Percentiles rank a stretch among this genome's conserved stretches.
These are phyloP conservation scores for Reticulitermes lucifugus DNA, from an alignment of 2,888 invertebrate species.

Conservation along the genomic window DNA sequence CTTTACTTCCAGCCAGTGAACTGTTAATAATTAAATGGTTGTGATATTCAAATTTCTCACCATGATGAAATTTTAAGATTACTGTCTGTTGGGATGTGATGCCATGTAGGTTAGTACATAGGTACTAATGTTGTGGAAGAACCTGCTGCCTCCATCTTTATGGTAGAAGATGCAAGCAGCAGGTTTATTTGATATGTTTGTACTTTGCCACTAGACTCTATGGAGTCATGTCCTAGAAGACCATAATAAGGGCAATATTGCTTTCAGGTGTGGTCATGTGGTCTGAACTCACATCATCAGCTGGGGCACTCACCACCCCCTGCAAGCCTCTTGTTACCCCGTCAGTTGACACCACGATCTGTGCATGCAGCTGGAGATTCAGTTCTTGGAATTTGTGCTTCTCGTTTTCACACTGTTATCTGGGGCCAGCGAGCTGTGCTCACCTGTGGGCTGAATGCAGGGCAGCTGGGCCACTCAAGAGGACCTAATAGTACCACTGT, in stretches of 20 bases:
- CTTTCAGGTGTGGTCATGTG: slow-evolving; percentile 70
- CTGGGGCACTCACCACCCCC: slow-evolving; percentile 66
- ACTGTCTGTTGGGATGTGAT: too few relatives aligned
- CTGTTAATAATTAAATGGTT: too few relatives aligned
- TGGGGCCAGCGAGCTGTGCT: slow-evolving; percentile 73
- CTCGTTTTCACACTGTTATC: slow-evolving; percentile 76
- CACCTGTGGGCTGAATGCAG: slow-evolving; percentile 86
- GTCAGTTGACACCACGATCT: slow-evolving; percentile 25
- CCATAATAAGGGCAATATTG: not conserved
- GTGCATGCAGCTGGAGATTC: slow-evolving; percentile 51
- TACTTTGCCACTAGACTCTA: too few relatives aligned
- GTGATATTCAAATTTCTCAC: too few relatives aligned
- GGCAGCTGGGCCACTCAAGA: slow-evolving; percentile 80
- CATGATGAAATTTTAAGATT: too few relatives aligned
- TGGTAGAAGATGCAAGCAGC: too few relatives aligned
- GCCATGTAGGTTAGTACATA: too few relatives aligned
- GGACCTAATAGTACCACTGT: slow-evolving; percentile 64
- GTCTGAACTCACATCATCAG: slow-evolving; percentile 75
- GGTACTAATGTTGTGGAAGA: too few relatives aligned
- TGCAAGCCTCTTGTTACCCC: slow-evolving; percentile 53
- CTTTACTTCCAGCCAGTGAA: too few relatives aligned
- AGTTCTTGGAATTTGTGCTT: slow-evolving; percentile 72
- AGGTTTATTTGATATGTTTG: too few relatives aligned
- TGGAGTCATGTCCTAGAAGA: too few relatives aligned
- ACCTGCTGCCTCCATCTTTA: too few relatives aligned